These are phyloP conservation scores for Plutomurus gul DNA, from an alignment of 1,140 invertebrate species.

Conservation along the genomic window DNA sequence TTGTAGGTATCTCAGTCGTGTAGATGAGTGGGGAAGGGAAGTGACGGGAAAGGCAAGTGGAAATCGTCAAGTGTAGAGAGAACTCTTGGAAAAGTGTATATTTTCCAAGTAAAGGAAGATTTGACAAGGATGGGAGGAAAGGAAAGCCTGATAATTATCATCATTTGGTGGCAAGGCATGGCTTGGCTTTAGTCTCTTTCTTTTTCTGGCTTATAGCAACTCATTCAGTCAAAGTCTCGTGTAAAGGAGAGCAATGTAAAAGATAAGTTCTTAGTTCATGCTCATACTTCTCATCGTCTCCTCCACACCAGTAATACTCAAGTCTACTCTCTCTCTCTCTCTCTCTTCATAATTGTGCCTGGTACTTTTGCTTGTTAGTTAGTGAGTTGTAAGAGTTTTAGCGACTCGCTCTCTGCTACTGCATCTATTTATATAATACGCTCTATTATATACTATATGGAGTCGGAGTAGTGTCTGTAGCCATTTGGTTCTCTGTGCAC, in stretches of 20 bases:
- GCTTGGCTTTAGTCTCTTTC: neutral
- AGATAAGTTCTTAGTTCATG: neutral
- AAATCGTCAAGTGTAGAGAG: too few species aligned
- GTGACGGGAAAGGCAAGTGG: neutral
- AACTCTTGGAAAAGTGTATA: constrained; percentile 2
- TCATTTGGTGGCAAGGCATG: constrained; percentile 1
- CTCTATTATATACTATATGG: too few species aligned
- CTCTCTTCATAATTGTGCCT: neutral
- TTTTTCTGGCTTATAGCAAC: neutral
- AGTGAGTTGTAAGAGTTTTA: too few species aligned
- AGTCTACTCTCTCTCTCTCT: neutral
- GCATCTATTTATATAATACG: too few species aligned
- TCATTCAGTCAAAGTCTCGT: neutral
- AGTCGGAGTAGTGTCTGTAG: too few species aligned
- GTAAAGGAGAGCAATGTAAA: neutral
- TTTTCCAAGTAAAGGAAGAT: constrained; percentile 1
- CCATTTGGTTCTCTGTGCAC: too few species aligned
- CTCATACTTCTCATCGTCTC: constrained; percentile 3
- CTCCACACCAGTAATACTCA: neutral
- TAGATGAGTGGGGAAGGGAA: neutral
- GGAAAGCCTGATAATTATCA: constrained; percentile 22
- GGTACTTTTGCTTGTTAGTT: neutral
- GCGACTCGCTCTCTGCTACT: too few species aligned
- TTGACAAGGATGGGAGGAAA: constrained; percentile 15
- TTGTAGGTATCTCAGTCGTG: too few species aligned